Base-by-base conservation (phyloP, 2,113 vertebrate species). In the Dendropsophus ebraccatus region DNA sequence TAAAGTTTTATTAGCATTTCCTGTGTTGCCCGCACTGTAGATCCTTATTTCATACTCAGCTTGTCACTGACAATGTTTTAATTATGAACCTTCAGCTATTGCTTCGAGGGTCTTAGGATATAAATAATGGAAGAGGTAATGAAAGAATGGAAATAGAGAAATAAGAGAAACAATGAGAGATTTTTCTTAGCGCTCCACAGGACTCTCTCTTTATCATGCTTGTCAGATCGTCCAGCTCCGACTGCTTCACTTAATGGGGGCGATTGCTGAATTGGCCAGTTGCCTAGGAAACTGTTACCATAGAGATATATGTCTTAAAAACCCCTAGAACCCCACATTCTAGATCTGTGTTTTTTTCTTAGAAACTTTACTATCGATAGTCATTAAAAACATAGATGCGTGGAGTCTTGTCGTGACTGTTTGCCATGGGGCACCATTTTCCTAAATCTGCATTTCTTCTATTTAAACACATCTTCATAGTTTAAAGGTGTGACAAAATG, bases 281-380 rank as follows among this genome's bases (percentile, higher is more conserved):
- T 86, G 84, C 84, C 84, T 86, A 73, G 84, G 84, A 86, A 86
- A 86, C 84, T 1, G 77, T 86, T 81, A 69, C 84, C 67, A 35
- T 86, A 30, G 84, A 86, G 77, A 86, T 37, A 49, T 81, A 47
- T 58, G 23, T 86, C 62, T 79, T 81, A 41, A 25, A 73, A 79
- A 70, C 77, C 77, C 65, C 41, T 37, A 56, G 58, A n/a, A 41
- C 72, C 37, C 32, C 41, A 45, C 35, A 25, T 12, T 60, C 25
- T 50, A 54, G 50, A 37, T 85, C 78, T 72, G 19, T n/a, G 41
- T 41, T 78, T 54, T 67, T 70, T 13, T 82, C 28, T 78, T 78
- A 17, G 10, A 73, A 86, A 86, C 35, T 58, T 81, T 70, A 56
- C 12, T 47, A 52, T 14, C 14, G 72, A 60, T 70, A n/a, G 47